A percentile compares a stretch with the other conserved stretches of the same genome.
Conservation (phyloP, 1,140 invertebrate species). For the Heliconius hewitsoni region DNA sequence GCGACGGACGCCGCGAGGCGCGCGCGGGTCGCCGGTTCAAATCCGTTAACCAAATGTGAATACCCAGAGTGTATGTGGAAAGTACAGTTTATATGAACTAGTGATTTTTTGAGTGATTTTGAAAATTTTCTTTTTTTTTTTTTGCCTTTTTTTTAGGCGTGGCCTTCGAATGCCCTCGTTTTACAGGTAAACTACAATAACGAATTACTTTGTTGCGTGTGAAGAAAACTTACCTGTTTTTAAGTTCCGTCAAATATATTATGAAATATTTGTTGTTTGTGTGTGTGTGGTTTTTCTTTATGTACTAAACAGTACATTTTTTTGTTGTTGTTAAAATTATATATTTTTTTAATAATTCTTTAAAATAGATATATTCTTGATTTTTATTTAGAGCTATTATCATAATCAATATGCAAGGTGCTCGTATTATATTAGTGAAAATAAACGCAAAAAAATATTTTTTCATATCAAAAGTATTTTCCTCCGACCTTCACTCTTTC, state of each 20-base stretch:
- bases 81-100: not conserved
- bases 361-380: too few species aligned
- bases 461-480: not conserved
- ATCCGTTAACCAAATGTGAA: slow-evolving; percentile 38
- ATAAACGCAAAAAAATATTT: too few species aligned
- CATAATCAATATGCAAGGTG: too few species aligned
- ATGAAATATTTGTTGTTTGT: not conserved
- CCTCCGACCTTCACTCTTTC: not conserved
- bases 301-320: too few species aligned
- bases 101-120: slow-evolving; percentile 22
- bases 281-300: not conserved
- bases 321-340: too few species aligned
- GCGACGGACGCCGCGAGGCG: slow-evolving; percentile 50
- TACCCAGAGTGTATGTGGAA: slow-evolving; percentile 15
- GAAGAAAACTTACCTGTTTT: slow-evolving; percentile 18
- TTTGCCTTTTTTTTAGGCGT: slow-evolving; percentile 55
- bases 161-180: slow-evolving; percentile 9
- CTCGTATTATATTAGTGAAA: too few species aligned
- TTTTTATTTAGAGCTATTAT: too few species aligned
- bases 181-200: slow-evolving; percentile 7
- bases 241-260: slow-evolving; percentile 10
- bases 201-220: slow-evolving; percentile 71
- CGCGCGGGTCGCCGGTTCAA: slow-evolving; percentile 54
- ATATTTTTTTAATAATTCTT: too few species aligned
- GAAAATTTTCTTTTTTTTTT: slow-evolving; percentile 39